These are phyloP conservation scores for Antennarius striatus DNA, from an alignment of 2,113 vertebrate genomes.

Conservation along the genomic window DNA sequence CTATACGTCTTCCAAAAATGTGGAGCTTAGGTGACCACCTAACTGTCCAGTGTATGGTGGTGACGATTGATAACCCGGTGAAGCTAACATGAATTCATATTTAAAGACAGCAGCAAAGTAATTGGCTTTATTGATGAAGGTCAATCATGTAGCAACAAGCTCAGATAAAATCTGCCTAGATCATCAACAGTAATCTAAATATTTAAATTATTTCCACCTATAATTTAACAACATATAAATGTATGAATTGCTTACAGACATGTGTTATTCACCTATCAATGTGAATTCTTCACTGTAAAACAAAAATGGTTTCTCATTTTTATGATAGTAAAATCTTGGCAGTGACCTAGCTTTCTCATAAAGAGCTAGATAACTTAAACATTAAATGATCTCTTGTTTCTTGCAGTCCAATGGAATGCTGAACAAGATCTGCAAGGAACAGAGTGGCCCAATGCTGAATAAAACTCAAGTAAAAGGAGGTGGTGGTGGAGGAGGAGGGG, in stretches of 20 bases:
- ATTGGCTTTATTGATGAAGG: too few relatives aligned
- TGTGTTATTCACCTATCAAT: too few relatives aligned
- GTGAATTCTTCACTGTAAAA: too few relatives aligned
- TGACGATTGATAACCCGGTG: too few relatives aligned
- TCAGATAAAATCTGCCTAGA: too few relatives aligned
- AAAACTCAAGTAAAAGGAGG: conserved; percentile 91
- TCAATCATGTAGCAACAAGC: too few relatives aligned
- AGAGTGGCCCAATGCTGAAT: conserved; percentile 88
- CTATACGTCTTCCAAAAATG: too few relatives aligned
- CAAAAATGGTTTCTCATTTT: background rate
- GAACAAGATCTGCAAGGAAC: conserved; percentile 90
- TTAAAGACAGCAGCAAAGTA: too few relatives aligned
- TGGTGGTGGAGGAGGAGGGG: conserved; percentile 94
- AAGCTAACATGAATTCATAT: too few relatives aligned
- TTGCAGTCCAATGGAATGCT: conserved; percentile 83
- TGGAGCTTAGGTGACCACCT: too few relatives aligned
- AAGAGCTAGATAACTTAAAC: conserved; percentile 18
- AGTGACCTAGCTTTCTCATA: background rate
- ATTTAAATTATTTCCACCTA: background rate
- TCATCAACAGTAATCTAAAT: background rate
- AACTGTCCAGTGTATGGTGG: too few relatives aligned
- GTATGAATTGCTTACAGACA: too few relatives aligned
- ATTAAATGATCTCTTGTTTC: conserved; percentile 41
- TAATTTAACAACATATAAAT: background rate
- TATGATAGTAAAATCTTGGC: conserved; percentile 1